Percentiles rank a stretch among this genome's conserved stretches.
These are phyloP conservation scores for Entomyzon cyanotis DNA, from an alignment of 2,113 vertebrate genomes.

Conservation along the genomic window DNA sequence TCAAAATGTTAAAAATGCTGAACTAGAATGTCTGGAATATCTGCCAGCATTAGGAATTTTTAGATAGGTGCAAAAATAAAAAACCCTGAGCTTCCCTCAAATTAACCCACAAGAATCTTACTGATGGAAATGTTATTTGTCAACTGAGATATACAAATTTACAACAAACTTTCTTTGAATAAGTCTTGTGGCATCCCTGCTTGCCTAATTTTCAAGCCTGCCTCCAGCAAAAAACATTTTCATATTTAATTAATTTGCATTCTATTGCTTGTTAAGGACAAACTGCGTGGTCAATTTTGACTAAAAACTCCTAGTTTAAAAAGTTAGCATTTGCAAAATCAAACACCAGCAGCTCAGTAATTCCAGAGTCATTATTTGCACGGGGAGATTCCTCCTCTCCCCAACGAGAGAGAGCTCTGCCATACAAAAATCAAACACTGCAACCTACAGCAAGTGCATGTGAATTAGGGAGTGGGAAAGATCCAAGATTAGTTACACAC, in stretches of 20 bases:
- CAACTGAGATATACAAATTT: background rate
- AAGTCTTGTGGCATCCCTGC: background rate
- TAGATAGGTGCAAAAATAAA: background rate
- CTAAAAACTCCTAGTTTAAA: background rate
- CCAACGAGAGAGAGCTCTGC: background rate
- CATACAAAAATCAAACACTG: background rate
- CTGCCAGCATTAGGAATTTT: background rate
- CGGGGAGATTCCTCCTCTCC: background rate
- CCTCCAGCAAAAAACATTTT: background rate
- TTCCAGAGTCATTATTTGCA: background rate
- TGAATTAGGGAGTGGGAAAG: background rate
- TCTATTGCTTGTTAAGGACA: background rate
- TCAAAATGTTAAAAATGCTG: background rate
- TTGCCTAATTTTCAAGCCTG: background rate
- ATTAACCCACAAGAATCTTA: background rate
- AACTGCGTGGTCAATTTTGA: background rate
- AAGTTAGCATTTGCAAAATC: background rate
- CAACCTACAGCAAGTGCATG: background rate
- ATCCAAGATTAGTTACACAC: background rate
- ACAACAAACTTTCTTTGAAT: background rate
- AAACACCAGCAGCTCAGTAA: rapidly evolving
- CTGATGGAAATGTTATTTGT: background rate
- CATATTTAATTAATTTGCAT: background rate
- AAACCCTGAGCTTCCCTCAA: background rate
- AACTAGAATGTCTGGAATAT: background rate